Evolutionary conservation across 2,113 vertebrate genomes (phyloP), one percentile per base, ranked within the genome.

Genomic region (Myrmophylax atrothorax): DNA sequence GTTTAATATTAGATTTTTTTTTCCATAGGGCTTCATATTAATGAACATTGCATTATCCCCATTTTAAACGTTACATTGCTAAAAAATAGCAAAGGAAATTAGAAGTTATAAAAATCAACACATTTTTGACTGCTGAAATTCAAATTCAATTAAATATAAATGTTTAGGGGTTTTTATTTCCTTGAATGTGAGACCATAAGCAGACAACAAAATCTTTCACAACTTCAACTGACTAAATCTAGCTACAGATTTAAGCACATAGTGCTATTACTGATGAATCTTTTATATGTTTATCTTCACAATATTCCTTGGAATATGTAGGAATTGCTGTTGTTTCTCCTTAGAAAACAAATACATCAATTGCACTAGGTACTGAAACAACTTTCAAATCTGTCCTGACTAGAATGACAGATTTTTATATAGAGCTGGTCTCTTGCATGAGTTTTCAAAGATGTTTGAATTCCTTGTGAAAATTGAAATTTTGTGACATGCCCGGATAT

Each of bases 241-340:
- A 74, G 56, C 24, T 55, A 25, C 15, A 70, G 35, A 38, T 92
- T 91, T 88, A 75, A 94, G 72, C n/a, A 84, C 63, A 26, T 44
- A 74, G 29, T 49, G 35, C 42, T 46, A 3, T 68, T 77, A 42
- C 50, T 88, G 68, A 90, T 93, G 18, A 88, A 91, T 88, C 38
- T 88, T 96, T 95, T 78, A 80, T 85, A 12, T 92, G 79, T 91
- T 91, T 88, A 59, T 92, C 64, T 94, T 88, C 79, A 52, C 42
- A 59, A 14, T 76, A 63, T 55, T 28, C 16, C 47, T 44, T 9
- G 58, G 38, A 83, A 52, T 35, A 52, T 35, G 35, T n/a, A 35
- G 64, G 40, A 88, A 84, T 37, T 89, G 13, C 17, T 58, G 10
- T 75, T 84, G 16, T 60, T 44, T 89, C 18, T 59, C 4, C 42